These are phyloP conservation scores for Drosophila guanche DNA, from an alignment of 1,140 invertebrate genomes.

Conservation along the genomic window DNA sequence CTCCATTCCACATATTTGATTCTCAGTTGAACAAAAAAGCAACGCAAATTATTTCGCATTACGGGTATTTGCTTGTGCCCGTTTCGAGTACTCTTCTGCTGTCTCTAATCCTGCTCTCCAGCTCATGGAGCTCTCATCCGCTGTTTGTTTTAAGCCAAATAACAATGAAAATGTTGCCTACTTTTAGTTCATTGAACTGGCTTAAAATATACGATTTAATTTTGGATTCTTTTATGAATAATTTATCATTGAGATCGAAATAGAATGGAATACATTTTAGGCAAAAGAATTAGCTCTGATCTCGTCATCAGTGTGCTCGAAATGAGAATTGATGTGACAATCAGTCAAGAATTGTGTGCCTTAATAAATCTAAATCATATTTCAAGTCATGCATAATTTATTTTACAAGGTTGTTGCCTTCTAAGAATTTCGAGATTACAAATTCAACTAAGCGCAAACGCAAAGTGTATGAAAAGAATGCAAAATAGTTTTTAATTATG, in stretches of 20 bases:
- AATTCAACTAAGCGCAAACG: neutral
- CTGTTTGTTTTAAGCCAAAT: conserved; percentile 56
- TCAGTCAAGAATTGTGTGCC: conserved; percentile 10
- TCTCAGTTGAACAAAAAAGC: conserved; percentile 16
- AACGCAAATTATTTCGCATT: conserved; percentile 44
- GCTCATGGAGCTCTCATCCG: conserved; percentile 2
- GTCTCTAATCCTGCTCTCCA: conserved; percentile 18
- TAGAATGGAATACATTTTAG: conserved; percentile 7
- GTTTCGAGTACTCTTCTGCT: conserved; percentile 32
- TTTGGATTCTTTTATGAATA: conserved; percentile 29
- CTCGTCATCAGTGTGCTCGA: conserved; percentile 28
- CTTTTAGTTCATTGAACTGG: conserved; percentile 77
- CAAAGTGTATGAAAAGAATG: conserved; percentile 27
- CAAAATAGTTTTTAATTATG: conserved; percentile 71
- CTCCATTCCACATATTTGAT: conserved; percentile 28
- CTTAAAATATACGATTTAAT: conserved; percentile 3
- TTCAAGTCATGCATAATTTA: conserved; percentile 58
- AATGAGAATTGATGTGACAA: conserved; percentile 58
- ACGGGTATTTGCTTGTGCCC: conserved; percentile 48
- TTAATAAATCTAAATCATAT: conserved; percentile 42
- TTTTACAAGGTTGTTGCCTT: conserved; percentile 51
- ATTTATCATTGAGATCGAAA: conserved; percentile 40
- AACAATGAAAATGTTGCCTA: conserved; percentile 68
- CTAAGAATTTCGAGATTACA: conserved; percentile 14
- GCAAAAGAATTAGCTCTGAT: conserved; percentile 38